Percentiles rank a stretch among this genome's conserved stretches.
These are phyloP conservation scores for Apis cerana DNA, from an alignment of 1,140 invertebrate genomes.

Conservation along the genomic window DNA sequence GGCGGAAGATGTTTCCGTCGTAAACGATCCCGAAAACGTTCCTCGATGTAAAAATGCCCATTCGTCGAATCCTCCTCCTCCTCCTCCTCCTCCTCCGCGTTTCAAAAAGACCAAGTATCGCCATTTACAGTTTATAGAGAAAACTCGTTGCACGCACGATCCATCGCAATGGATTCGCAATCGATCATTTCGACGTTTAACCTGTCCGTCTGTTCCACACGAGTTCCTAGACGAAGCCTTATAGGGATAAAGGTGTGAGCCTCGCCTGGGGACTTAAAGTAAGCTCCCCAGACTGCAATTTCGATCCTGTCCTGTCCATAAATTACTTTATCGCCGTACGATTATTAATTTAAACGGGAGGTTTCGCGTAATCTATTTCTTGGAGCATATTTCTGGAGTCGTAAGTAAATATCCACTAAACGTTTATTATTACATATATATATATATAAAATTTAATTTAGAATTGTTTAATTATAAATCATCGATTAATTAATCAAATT, in stretches of 20 bases:
- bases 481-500: no score
- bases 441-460: no score
- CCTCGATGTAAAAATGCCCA: not conserved
- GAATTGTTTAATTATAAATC: no score
- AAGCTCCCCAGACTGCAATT: not conserved
- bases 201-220: slow-evolving; percentile 34
- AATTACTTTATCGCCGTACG: slow-evolving; percentile 4
- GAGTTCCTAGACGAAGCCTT: slow-evolving; percentile 47
- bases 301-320: slow-evolving; percentile 12
- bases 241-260: slow-evolving; percentile 9
- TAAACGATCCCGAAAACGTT: not conserved
- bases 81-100: not conserved
- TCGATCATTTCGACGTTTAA: slow-evolving; percentile 43
- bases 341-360: slow-evolving; percentile 7
- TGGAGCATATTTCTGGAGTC: no score
- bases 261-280: not conserved
- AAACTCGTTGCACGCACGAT: slow-evolving; percentile 9
- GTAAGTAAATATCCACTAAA: no score
- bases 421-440: no score
- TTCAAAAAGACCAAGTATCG: not conserved
- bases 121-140: slow-evolving; percentile 9
- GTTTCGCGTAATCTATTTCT: not conserved
- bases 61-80: not conserved
- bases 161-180: slow-evolving; percentile 5
- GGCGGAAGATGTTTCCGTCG: not conserved